phyloP scores from a whole-genome alignment of 2,888 invertebrate genomes.

The Reticulitermes lucifugus region DNA sequence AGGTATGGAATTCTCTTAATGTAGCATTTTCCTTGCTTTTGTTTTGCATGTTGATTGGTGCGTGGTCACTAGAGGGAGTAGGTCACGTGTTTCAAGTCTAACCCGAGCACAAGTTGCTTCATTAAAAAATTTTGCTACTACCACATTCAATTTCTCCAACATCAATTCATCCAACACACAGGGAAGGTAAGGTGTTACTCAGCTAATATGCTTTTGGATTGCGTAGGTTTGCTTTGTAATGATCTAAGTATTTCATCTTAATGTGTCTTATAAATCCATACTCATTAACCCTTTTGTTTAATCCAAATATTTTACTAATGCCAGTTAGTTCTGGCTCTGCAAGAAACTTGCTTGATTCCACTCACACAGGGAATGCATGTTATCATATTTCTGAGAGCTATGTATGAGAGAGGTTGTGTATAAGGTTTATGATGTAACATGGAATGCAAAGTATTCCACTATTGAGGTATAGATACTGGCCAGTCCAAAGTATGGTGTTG shows the following conservation, averaged over 20 bases:
- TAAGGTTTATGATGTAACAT: no score
- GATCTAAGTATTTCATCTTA: not conserved
- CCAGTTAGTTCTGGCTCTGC: no score
- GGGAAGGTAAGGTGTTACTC: conserved; percentile 61
- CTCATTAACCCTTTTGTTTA: no score
- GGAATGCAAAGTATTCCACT: no score
- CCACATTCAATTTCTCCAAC: conserved; percentile 68
- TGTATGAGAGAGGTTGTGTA: no score
- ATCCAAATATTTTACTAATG: no score
- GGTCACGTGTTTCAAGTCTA: conserved; percentile 69
- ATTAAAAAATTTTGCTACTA: conserved; percentile 66
- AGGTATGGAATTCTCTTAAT: not conserved
- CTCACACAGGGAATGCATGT: no score
- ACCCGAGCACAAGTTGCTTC: conserved; percentile 69
- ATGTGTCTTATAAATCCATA: not conserved
- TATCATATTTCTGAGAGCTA: no score
- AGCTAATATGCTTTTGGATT: not conserved
- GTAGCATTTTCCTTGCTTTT: conserved; percentile 24
- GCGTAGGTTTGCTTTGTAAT: not conserved
- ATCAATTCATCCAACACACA: conserved; percentile 58
- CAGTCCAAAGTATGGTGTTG: no score
- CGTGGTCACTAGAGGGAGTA: conserved; percentile 60
- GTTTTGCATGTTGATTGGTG: conserved; percentile 50
- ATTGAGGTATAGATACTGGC: no score
- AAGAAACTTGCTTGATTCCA: no score